Base-by-base conservation (phyloP, 2,888 invertebrate genomes). In the Melieria crassipennis region DNA sequence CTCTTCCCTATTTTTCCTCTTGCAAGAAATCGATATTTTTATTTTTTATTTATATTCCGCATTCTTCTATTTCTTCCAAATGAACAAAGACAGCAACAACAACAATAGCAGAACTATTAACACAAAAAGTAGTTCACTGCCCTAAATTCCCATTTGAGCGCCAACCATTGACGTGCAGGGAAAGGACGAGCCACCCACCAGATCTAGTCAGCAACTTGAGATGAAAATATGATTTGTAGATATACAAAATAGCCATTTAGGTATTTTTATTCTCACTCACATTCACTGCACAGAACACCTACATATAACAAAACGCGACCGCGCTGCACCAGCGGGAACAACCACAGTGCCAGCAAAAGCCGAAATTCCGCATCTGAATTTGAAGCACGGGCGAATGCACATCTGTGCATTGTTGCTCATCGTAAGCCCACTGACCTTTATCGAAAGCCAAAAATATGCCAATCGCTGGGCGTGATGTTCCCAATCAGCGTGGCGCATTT, bases 211-310 rank as follows among this genome's bases (percentile, higher is more conserved):
- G 52, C 4, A 52, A 4, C 52, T 5, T 4, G 13, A 13, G 52
- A 11, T 5, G 52, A 52, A 52, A 52, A 52, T 52, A 52, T 52
- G 52, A 52, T 52, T 52, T 52, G 52, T 52, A 52, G 13, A 52
- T 52, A 52, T 52, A 52, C 52, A 52, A 52, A 52, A 52, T 6
- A 52, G 52, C 52, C 11, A 52, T 52, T 52, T 52, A 52, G 11
- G 11, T 52, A 52, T n/a, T n/a, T 52, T 30, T 30, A 30, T 2
- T 30, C 30, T 30, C 30, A 30, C 3, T 30, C 30, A 30, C 30
- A 52, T 52, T 7, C 52, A 9, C 52, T 6, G 52, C 52, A 52
- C 52, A 4, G 9, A 7, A 52, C 11, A n/a, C 11, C 11, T 52
- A 52, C 11, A 3, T n/a, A 6, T 52, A 52, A 52, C 7, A 52